Base-by-base conservation (phyloP, 2,797 vertebrate species). In the Kryptolebias ocellatus region DNA sequence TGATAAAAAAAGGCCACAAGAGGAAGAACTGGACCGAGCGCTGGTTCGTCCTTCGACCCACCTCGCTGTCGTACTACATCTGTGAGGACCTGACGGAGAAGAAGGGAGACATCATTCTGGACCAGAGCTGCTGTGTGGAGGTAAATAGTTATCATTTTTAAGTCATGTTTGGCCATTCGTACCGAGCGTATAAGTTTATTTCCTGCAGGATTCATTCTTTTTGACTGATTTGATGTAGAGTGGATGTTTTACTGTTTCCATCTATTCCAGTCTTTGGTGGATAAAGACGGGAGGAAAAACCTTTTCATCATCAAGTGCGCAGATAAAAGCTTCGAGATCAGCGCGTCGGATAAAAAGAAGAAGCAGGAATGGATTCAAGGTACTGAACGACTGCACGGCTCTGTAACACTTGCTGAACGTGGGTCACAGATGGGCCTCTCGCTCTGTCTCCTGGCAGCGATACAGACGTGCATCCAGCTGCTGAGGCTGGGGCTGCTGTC, bases 351-450 rank as follows among this genome's bases (percentile, higher is more conserved):
- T 85, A 98, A 98, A 87, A 98, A 97, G 93, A 99, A 96, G 92
- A 99, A 95, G 68, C 96, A 97, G 79, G 97, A 99, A 67, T 99
- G 98, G 98, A 95, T 98, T 86, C 97, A 98, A 94, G 96, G 98
- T 99, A 87, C 71, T 42, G 49, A 60, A 7, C 1, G 11, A 44
- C 49, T 37, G 14, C 12, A 5, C 39, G 15, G 15, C 47, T 57
- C 24, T 69, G 2, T 53, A n/a, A 27, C 45, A 27, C 31, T 60
- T 18, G n/a, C 12, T 34, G n/a, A 68, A 54, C 51, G 14, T 53
- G 3, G 20, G 3, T 55, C 10, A 24, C 11, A 27, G 20, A 24
- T 24, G 20, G 53, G 29, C 18, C 29, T 5, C 2, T 2, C 1
- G 28, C 54, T 74, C 0, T 3, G 4, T 55, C 18, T 69, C 14